Evolutionary conservation across 1,140 invertebrate species (phyloP), one percentile per base, ranked within the genome.

Genomic region (Brachionus paranguensis): DNA sequence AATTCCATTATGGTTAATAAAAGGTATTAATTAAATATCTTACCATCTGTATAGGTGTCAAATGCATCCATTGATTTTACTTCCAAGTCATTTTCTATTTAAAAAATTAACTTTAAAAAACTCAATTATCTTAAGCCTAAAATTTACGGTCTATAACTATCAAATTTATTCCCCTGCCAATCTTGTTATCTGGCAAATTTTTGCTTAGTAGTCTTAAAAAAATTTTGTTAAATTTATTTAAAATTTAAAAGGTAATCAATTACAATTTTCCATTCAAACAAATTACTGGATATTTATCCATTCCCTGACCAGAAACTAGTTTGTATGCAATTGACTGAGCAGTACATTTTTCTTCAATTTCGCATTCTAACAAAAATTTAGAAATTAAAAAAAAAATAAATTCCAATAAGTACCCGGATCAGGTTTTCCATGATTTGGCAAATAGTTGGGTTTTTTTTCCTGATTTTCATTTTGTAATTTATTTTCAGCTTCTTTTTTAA

Each of bases 31-130:
- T 72, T 72, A 20, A 50, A 20, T n/a, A 8, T 84, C 85, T 85
- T 83, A 88, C 87, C 87, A 84, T 88, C 87, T 17, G 85, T 10
- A 85, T 87, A 88, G 10, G 87, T 87, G 83, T 88, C 87, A 86
- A 86, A 87, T n/a, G 84, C 70, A 41, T 85, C 85, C 10, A 85
- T 85, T 27, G 78, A 84, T 79, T 84, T 85, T 6, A 87, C 84
- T 60, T 85, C 85, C 29, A 85, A 33, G 27, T 85, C 86, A 47
- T 85, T 86, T 60, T 86, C 87, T 70, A 14, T 85, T 79, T 85
- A 86, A 84, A 47, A 7, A 37, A 37, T 37, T 6, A 37, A 47
- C 14, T 47, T 47, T 14, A 12, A 47, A 45, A 12, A 14, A 47
- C 14, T 1, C 12, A n/a, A 47, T 12, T 47, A 47, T 12, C 11